These are phyloP conservation scores for Heloderma charlesbogerti DNA, from an alignment of 2,113 vertebrate species.

Conservation along the genomic window DNA sequence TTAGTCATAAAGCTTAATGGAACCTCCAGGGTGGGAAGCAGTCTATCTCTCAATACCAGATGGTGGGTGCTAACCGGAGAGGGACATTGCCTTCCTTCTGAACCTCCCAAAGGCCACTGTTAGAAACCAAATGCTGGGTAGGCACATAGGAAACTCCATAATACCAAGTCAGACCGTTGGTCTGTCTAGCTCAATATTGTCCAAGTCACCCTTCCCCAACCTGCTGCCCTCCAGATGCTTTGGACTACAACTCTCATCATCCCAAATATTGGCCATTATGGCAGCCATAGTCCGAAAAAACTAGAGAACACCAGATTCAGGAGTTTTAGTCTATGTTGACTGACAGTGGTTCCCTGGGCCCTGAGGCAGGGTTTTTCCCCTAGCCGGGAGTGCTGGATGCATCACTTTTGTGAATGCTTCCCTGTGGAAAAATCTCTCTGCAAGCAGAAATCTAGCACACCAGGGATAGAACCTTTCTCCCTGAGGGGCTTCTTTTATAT, in stretches of 20 bases:
- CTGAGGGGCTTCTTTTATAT: neutral
- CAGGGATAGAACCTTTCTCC: too few relatives aligned
- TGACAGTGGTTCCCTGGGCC: too few relatives aligned
- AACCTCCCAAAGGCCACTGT: neutral
- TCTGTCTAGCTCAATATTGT: too few relatives aligned
- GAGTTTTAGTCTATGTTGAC: too few relatives aligned
- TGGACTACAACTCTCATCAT: neutral
- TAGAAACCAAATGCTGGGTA: neutral
- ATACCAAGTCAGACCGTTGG: too few relatives aligned
- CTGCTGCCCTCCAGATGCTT: neutral
- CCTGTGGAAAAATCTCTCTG: too few relatives aligned
- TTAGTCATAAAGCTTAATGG: neutral
- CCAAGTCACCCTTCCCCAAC: too few relatives aligned
- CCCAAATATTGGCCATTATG: too few relatives aligned
- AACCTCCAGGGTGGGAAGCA: neutral
- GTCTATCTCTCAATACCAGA: neutral
- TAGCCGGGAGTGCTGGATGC: neutral
- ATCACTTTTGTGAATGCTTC: too few relatives aligned
- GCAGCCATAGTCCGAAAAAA: neutral
- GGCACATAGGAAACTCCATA: too few relatives aligned
- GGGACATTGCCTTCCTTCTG: neutral
- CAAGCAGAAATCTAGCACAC: too few relatives aligned
- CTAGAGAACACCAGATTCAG: too few relatives aligned
- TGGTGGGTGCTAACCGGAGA: neutral
- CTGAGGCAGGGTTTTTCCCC: neutral